A percentile compares a stretch with the other conserved stretches of the same genome.
Evolutionary conservation across 2,888 invertebrate genomes (phyloP).

Genomic region (Latheticus oryzae): DNA sequence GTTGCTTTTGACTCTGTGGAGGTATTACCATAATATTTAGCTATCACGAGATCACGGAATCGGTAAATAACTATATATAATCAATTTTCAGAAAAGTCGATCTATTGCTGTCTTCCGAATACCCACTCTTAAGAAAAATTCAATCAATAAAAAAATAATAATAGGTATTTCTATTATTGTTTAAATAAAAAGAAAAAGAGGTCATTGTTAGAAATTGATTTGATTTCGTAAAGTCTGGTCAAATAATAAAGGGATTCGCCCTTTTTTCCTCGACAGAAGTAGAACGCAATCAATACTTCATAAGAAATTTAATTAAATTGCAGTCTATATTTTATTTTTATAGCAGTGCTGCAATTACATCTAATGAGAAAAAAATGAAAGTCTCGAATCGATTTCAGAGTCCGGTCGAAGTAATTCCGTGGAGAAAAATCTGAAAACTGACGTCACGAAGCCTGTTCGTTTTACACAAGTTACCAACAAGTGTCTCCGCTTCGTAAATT

Average conservation of each 20-base stretch:
- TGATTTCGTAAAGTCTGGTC: slow-evolving; percentile 20
- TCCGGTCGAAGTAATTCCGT: slow-evolving; percentile 3
- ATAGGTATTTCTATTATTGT: no score
- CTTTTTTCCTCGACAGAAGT: slow-evolving; percentile 21
- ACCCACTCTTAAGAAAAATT: slow-evolving; percentile 2
- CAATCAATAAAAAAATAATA: no score
- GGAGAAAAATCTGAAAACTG: slow-evolving; percentile 43
- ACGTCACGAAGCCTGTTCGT: slow-evolving; percentile 48
- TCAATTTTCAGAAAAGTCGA: slow-evolving; percentile 2
- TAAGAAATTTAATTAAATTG: slow-evolving; percentile 42
- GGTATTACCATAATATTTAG: slow-evolving; percentile 9
- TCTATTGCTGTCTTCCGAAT: not conserved
- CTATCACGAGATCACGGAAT: slow-evolving; percentile 7
- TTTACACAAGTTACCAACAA: slow-evolving; percentile 53
- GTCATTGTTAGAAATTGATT: slow-evolving; percentile 28
- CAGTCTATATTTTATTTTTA: slow-evolving; percentile 41
- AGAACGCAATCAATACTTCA: slow-evolving; percentile 37
- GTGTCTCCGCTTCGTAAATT: slow-evolving; percentile 45
- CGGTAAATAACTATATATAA: no score
- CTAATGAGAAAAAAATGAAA: slow-evolving; percentile 19
- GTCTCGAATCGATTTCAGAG: slow-evolving; percentile 12
- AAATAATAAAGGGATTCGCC: slow-evolving; percentile 32
- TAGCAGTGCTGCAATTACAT: slow-evolving; percentile 30
- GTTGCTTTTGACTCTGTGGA: slow-evolving; percentile 10
- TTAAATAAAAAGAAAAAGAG: no score